These are phyloP conservation scores for Nixonia krombeini DNA, from an alignment of 1,140 invertebrate genomes.

Conservation along the genomic window DNA sequence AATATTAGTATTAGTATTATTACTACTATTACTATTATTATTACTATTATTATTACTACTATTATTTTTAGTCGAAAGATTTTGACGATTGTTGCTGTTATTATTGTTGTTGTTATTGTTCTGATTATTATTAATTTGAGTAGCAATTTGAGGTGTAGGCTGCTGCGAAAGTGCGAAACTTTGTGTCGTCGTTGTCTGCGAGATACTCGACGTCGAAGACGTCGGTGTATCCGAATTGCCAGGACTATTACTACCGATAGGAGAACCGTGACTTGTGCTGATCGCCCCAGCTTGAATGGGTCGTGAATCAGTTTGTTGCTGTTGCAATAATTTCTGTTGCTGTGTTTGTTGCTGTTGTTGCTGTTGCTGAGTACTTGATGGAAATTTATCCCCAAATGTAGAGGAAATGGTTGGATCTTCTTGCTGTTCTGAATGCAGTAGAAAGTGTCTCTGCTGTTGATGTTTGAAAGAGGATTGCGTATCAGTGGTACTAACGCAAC, in stretches of 20 bases:
- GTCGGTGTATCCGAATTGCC: conserved; percentile 64
- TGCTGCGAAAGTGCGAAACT: conserved; percentile 65
- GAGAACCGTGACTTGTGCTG: conserved; percentile 81
- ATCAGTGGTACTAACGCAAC: conserved; percentile 56
- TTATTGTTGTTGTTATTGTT: no score
- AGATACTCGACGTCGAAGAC: conserved; percentile 57
- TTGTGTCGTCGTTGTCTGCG: conserved; percentile 65
- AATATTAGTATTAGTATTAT: no score
- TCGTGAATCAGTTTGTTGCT: conserved; percentile 71
- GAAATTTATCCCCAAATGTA: conserved; percentile 75
- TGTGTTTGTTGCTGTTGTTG: conserved; percentile 59
- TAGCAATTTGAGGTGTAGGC: conserved; percentile 65
- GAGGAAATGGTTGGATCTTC: conserved; percentile 82
- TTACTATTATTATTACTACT: no score
- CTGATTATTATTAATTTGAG: conserved; percentile 49
- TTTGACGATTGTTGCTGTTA: no score
- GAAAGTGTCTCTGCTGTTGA: conserved; percentile 58
- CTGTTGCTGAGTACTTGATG: conserved; percentile 52
- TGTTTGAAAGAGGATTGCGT: conserved; percentile 61
- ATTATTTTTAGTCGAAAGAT: no score
- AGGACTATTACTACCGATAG: conserved; percentile 72
- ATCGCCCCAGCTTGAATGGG: conserved; percentile 83
- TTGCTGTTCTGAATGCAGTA: conserved; percentile 70
- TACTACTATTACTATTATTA: no score
- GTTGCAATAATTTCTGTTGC: conserved; percentile 57